phyloP scores from a whole-genome alignment of 2,888 invertebrate genomes.

The Ctenicera cuprea region DNA sequence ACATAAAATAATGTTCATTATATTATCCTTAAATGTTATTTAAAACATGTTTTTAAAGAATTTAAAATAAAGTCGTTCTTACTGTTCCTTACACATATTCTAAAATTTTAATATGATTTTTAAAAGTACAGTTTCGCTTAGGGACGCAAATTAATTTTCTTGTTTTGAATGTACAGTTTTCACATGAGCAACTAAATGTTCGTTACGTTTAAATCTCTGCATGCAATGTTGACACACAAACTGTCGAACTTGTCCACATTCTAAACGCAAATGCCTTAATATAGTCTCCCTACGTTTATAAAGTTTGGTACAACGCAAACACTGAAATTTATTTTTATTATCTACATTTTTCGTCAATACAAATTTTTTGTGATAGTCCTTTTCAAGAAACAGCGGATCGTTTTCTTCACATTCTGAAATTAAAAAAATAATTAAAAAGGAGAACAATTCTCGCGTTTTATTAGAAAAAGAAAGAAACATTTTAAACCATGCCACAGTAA shows the following conservation, averaged over 20 bases:
- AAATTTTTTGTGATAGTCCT: conserved; percentile 31
- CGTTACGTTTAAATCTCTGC: conserved; percentile 39
- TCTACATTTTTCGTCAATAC: conserved; percentile 21
- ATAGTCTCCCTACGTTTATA: conserved; percentile 37
- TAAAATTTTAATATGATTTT: too few species aligned
- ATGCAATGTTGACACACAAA: conserved; percentile 25
- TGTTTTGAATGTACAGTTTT: conserved; percentile 24
- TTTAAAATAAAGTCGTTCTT: too few species aligned
- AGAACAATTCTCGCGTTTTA: too few species aligned
- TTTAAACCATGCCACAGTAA: too few species aligned
- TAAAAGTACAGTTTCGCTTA: too few species aligned
- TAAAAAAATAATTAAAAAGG: conserved; percentile 16
- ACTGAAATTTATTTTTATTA: conserved; percentile 32
- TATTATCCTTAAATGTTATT: too few species aligned
- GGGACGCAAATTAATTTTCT: neutral
- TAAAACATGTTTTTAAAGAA: too few species aligned
- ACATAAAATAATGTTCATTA: too few species aligned
- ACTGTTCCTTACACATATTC: too few species aligned
- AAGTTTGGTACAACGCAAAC: conserved; percentile 35
- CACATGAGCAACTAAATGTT: conserved; percentile 34
- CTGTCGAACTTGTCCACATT: conserved; percentile 39
- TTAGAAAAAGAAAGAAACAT: too few species aligned
- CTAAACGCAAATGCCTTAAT: conserved; percentile 35
- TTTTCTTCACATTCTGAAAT: conserved; percentile 8
- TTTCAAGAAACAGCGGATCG: neutral